Conservation (phyloP, 2,113 vertebrate genomes). For the Gnathonemus echidnorhynchus region DNA sequence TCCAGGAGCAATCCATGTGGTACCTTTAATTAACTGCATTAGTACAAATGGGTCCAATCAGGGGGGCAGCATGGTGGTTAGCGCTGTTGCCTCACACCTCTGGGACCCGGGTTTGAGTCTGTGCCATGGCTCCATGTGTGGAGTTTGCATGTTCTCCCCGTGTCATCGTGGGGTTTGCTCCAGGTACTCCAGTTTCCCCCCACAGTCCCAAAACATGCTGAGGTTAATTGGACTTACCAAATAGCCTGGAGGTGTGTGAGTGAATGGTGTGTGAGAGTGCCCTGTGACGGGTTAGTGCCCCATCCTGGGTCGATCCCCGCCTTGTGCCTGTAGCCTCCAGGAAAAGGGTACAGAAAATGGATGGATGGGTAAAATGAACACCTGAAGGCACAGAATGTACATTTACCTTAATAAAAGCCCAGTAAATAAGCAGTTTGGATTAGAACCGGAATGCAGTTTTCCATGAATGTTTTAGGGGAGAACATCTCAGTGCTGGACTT, state of each 20-base stretch:
- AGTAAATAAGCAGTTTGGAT: background rate
- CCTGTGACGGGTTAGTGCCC: background rate
- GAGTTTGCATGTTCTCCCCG: background rate
- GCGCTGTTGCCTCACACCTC: background rate
- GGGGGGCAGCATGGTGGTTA: background rate
- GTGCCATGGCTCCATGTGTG: background rate
- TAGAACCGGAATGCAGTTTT: background rate
- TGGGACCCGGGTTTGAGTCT: background rate
- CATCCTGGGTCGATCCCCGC: background rate
- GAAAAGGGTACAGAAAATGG: background rate
- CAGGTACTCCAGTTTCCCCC: background rate
- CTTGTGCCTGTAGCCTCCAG: background rate
- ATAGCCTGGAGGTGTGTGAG: background rate
- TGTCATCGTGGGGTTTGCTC: background rate
- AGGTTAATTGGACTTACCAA: background rate
- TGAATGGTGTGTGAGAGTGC: background rate
- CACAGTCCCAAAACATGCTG: background rate
- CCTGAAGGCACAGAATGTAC: background rate
- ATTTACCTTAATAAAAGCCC: background rate
- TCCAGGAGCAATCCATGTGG: background rate
- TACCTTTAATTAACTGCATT: background rate
- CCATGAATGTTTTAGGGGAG: background rate
- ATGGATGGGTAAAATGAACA: background rate
- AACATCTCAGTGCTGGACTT: background rate
- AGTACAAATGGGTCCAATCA: background rate